Base-by-base conservation (phyloP, 2,888 invertebrate genomes). In the Kryphioiulus occultus region DNA sequence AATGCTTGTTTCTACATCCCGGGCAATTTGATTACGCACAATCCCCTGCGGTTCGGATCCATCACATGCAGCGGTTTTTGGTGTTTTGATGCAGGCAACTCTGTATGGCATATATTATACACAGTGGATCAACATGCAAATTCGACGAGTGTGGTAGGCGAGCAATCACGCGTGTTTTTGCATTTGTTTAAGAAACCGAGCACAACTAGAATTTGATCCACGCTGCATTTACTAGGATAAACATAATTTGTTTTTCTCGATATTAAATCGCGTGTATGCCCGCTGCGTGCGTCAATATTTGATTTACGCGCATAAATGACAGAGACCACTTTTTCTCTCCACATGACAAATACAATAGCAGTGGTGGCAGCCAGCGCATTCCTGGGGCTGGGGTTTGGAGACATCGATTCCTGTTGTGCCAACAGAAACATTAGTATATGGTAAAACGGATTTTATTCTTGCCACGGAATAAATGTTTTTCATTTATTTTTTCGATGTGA, bases 151-250 rank as follows among this genome's bases (percentile, higher is more conserved):
- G 22, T 78, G 30, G 78, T 15, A 4, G 53, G 53, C 53, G 53
- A 53, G n/a, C 53, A 53, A 53, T 53, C 53, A 53, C 19, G 53
- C 53, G 30, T 78, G 78, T 78, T 78, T 78, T 78, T 78, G 78
- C 78, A 78, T 78, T 78, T 78, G 78, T 78, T 78, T 78, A 78
- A 78, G 78, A 78, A 78, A 78, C 78, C 78, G 78, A 78, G 78
- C 78, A 78, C 78, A 30, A 30, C 78, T 30, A 30, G 15, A 78
- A 30, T 78, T 78, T 26, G 78, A 78, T 78, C 78, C 78, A 78
- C 78, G 78, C 26, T 78, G 78, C 78, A 78, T 78, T 78, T 78
- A 78, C 78, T 30, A 26, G 78, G 78, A 78, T 78, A 26, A 78
- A 26, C 30, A 78, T 78, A 78, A 78, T 78, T 78, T 78, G 78